Conservation (phyloP, 2,888 invertebrate genomes). For the Apamea epomidion region DNA sequence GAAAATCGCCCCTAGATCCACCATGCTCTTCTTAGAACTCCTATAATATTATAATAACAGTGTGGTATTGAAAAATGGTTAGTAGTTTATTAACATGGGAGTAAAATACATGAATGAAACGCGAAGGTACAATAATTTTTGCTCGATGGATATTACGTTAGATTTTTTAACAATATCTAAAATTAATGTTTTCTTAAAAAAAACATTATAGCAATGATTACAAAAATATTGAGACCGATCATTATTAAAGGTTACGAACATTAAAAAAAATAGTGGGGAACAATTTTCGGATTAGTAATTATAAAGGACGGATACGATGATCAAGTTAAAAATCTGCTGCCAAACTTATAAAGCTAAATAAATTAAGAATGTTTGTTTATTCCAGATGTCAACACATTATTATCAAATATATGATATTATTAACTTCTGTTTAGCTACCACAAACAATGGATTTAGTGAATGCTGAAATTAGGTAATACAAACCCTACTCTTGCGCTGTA, state of each 20-base stretch:
- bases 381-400: neutral
- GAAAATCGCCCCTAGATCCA: no score
- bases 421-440: neutral
- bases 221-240: neutral
- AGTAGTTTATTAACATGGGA: neutral
- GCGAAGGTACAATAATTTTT: neutral
- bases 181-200: neutral
- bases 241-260: neutral
- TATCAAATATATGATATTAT: neutral
- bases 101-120: neutral
- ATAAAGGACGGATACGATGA: conserved; percentile 59
- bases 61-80: neutral
- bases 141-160: neutral
- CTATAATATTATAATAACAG: neutral
- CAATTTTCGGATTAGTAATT: conserved; percentile 31
- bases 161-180: neutral
- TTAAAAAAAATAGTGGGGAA: neutral
- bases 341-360: conserved; percentile 15
- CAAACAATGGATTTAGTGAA: neutral
- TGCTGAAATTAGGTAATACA: neutral
- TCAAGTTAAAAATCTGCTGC: conserved; percentile 36
- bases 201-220: neutral
- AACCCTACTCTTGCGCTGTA: neutral
- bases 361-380: neutral
- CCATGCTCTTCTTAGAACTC: neutral